A percentile compares a stretch with the other conserved stretches of the same genome.
phyloP scores from a whole-genome alignment of 1,140 invertebrate genomes.

The Drosophila equinoxialis region DNA sequence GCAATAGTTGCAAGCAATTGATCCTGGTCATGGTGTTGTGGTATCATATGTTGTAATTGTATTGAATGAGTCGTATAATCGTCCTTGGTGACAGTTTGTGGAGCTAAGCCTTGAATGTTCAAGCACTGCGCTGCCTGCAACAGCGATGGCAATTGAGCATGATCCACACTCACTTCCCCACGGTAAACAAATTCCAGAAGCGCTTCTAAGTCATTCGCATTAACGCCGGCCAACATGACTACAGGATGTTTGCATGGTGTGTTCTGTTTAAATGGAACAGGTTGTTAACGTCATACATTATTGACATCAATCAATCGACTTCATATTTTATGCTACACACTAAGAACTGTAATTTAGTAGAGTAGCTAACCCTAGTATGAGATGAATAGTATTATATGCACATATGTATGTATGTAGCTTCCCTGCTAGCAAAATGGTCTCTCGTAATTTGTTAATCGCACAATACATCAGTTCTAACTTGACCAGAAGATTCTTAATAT shows the following conservation, averaged over 20 bases:
- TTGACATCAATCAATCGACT: background rate
- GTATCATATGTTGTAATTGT: constrained; percentile 83
- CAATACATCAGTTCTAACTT: too few species aligned
- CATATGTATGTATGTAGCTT: too few species aligned
- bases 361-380: too few species aligned
- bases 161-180: constrained; percentile 87
- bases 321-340: too few species aligned
- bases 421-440: too few species aligned
- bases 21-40: constrained; percentile 82
- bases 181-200: constrained; percentile 87
- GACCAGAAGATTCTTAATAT: too few species aligned
- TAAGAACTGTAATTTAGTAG: too few species aligned
- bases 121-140: constrained; percentile 87
- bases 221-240: constrained; percentile 87
- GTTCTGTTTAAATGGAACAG: constrained; percentile 79
- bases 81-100: constrained; percentile 83
- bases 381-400: too few species aligned
- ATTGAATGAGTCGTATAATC: constrained; percentile 83
- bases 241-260: constrained; percentile 87
- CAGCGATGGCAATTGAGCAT: constrained; percentile 86
- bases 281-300: background rate
- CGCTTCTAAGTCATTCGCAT: constrained; percentile 86
- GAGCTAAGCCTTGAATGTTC: constrained; percentile 86
- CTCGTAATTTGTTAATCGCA: too few species aligned
- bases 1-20: constrained; percentile 80